Percentiles rank a stretch among this genome's conserved stretches.
Evolutionary conservation across 2,113 vertebrate species (phyloP).

Genomic region (Neogale vison): DNA sequence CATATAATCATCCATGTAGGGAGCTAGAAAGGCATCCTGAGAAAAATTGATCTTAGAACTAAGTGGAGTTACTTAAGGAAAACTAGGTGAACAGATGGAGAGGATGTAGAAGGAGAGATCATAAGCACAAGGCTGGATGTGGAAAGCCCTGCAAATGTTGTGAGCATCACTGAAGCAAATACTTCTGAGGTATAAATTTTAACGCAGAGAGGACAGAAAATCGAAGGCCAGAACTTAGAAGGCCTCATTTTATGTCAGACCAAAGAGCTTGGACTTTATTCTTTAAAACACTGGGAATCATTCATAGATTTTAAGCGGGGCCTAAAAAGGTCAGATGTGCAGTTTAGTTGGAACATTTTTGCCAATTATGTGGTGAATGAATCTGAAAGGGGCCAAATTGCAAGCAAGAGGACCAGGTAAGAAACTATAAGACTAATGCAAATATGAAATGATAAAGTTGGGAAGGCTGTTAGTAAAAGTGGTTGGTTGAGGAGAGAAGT

Average conservation of each 20-base stretch:
- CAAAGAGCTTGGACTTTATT: slow-evolving; percentile 28
- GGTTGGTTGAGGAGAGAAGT: background rate
- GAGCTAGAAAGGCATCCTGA: background rate
- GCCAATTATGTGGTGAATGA: background rate
- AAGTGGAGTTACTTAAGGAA: background rate
- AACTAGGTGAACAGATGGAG: background rate
- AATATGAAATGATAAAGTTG: background rate
- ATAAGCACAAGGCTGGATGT: background rate
- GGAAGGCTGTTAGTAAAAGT: background rate
- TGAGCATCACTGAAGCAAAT: background rate
- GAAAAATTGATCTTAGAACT: background rate
- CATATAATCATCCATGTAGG: background rate
- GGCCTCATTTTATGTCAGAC: background rate
- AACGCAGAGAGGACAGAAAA: background rate
- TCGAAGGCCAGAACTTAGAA: background rate
- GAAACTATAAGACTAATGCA: background rate
- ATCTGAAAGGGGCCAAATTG: background rate
- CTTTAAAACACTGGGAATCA: background rate
- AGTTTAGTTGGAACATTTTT: slow-evolving; percentile 5
- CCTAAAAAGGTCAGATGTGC: slow-evolving; percentile 11
- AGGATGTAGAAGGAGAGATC: background rate
- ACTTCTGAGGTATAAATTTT: background rate
- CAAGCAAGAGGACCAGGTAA: background rate
- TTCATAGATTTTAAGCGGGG: background rate
- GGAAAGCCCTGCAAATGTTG: background rate